These are phyloP conservation scores for Ladona fulva DNA, from an alignment of 1,140 invertebrate genomes.

Conservation along the genomic window DNA sequence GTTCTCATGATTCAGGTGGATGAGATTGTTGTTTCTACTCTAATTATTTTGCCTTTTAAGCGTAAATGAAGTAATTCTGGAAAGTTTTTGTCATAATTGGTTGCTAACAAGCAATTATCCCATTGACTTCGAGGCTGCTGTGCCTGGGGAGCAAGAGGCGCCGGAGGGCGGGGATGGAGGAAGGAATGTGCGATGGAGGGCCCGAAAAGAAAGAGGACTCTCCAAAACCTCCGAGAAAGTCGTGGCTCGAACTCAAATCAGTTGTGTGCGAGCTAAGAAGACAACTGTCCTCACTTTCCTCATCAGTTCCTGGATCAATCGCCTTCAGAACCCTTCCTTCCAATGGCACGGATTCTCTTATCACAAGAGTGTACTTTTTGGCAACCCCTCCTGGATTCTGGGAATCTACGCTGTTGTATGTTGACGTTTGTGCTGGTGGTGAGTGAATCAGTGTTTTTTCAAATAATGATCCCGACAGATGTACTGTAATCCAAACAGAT, in stretches of 20 bases:
- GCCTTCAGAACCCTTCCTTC: constrained; percentile 64
- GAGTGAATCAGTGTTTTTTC: constrained; percentile 20
- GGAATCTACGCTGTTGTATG: constrained; percentile 80
- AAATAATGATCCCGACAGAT: constrained; percentile 33
- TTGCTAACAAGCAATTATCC: background rate
- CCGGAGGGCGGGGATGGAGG: constrained; percentile 2
- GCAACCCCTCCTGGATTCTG: constrained; percentile 68
- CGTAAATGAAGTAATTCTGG: background rate
- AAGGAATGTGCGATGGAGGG: background rate
- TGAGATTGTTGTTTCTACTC: background rate
- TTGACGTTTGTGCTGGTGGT: constrained; percentile 56
- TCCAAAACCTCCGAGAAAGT: constrained; percentile 22
- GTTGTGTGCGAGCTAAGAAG: constrained; percentile 74
- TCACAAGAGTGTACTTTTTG: constrained; percentile 77
- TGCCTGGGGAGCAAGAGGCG: background rate
- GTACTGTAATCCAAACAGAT: background rate
- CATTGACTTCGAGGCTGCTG: background rate
- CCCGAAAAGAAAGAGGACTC: background rate
- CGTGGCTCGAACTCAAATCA: constrained; percentile 71
- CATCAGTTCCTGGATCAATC: constrained; percentile 63
- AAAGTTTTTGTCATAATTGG: background rate
- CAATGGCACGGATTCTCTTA: constrained; percentile 44
- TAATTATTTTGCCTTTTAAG: background rate
- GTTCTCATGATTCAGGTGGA: background rate
- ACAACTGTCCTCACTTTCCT: constrained; percentile 62